Percentiles rank a stretch among this genome's conserved stretches.
These are phyloP conservation scores for Corythoichthys haematopterus DNA, from an alignment of 2,113 vertebrate species.

Conservation along the genomic window DNA sequence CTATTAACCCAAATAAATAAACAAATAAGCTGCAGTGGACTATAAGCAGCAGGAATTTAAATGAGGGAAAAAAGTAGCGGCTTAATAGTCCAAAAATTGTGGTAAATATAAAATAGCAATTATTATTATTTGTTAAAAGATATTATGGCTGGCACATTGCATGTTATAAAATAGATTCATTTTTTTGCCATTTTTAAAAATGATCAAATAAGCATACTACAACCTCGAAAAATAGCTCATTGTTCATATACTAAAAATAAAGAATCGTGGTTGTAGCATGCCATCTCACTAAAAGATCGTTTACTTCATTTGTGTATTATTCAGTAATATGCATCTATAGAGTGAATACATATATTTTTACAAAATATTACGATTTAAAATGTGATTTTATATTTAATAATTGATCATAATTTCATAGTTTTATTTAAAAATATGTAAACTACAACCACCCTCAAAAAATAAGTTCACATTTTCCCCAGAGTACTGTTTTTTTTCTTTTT, in stretches of 20 bases:
- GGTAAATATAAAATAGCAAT: background rate
- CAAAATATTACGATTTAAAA: background rate
- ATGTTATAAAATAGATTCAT: background rate
- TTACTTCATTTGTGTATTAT: background rate
- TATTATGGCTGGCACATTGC: background rate
- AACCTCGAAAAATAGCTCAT: background rate
- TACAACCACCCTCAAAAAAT: background rate
- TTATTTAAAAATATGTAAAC: background rate
- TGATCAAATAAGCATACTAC: background rate
- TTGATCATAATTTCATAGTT: background rate
- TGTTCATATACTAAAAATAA: background rate
- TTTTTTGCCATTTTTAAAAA: background rate
- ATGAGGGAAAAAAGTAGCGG: too few species aligned
- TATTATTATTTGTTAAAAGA: background rate
- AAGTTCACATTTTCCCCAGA: background rate
- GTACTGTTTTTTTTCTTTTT: background rate
- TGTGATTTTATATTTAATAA: background rate
- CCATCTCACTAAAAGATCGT: background rate
- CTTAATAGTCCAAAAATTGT: background rate
- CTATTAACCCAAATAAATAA: too few species aligned
- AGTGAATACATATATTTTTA: background rate
- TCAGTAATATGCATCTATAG: background rate
- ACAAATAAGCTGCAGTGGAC: too few species aligned
- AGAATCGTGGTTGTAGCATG: background rate
- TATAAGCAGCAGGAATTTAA: too few species aligned